Evolutionary conservation across 2,888 invertebrate species (phyloP).

Genomic region (Lissonota sp.): DNA sequence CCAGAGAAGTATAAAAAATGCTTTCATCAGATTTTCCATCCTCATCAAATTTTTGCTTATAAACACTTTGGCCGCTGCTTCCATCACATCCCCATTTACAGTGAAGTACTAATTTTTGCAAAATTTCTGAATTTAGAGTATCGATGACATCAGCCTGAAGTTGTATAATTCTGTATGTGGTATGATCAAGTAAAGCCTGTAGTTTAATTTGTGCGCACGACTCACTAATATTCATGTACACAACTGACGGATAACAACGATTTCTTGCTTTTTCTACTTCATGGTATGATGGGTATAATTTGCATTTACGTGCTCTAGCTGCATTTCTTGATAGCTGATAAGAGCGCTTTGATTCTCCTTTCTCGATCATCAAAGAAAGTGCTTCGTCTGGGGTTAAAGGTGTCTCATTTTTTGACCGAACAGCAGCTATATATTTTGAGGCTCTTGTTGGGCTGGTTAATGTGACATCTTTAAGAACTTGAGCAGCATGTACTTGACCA

Average conservation of each 20-base stretch:
- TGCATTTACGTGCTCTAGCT: not conserved
- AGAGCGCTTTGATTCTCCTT: not conserved
- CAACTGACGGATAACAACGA: conserved; percentile 66
- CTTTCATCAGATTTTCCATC: conserved; percentile 66
- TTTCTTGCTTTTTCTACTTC: conserved; percentile 68
- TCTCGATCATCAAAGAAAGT: not conserved
- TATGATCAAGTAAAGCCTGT: conserved; percentile 68
- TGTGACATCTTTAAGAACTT: not conserved
- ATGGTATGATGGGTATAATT: not conserved
- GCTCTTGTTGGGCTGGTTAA: not conserved
- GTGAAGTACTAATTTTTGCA: conserved; percentile 25
- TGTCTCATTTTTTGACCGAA: not conserved
- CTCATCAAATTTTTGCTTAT: conserved; percentile 69
- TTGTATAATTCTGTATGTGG: conserved; percentile 61
- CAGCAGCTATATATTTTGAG: not conserved
- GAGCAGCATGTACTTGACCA: not conserved
- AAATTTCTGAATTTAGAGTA: conserved; percentile 32
- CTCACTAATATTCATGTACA: conserved; percentile 63
- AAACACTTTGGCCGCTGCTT: conserved; percentile 68
- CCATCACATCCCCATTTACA: conserved; percentile 58
- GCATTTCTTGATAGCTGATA: not conserved
- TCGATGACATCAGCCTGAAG: conserved; percentile 57
- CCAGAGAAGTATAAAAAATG: too few species aligned
- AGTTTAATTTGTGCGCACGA: conserved; percentile 64
- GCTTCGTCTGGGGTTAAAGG: not conserved